These are phyloP conservation scores for Spodoptera exigua DNA, from an alignment of 2,888 invertebrate species.

Conservation along the genomic window DNA sequence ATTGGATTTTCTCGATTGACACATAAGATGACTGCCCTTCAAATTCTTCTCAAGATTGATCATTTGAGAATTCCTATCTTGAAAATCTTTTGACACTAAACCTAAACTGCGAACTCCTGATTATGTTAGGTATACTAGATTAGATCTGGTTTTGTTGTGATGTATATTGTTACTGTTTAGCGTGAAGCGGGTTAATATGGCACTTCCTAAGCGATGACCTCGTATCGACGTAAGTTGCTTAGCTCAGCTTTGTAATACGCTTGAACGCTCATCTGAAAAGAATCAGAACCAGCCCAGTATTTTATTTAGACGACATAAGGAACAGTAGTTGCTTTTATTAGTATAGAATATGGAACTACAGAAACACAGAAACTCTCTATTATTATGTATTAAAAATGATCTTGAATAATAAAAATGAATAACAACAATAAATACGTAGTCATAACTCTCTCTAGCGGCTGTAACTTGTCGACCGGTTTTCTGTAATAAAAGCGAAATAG, in stretches of 20 bases:
- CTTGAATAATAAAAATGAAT: conserved; percentile 29
- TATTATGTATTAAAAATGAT: conserved; percentile 29
- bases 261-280: conserved; percentile 12
- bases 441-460: conserved; percentile 35
- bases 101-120: conserved; percentile 5
- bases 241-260: conserved; percentile 6
- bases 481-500: conserved; percentile 50
- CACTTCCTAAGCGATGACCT: conserved; percentile 39
- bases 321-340: background rate
- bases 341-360: conserved; percentile 2
- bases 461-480: conserved; percentile 39
- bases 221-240: conserved; percentile 16
- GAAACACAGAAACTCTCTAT: conserved; percentile 22
- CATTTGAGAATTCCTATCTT: conserved; percentile 11
- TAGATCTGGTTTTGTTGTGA: conserved; percentile 29
- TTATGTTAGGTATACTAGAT: conserved; percentile 19
- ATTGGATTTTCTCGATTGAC: conserved; percentile 40
- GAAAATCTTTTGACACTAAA: conserved; percentile 3
- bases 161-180: conserved; percentile 23
- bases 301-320: conserved; percentile 1
- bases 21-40: conserved; percentile 32
- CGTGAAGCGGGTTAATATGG: conserved; percentile 38
- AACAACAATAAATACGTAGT: conserved; percentile 38
- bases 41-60: conserved; percentile 21
- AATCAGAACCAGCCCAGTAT: background rate